Conservation (phyloP, 2,888 invertebrate species). For the Tubulanus polymorphus region DNA sequence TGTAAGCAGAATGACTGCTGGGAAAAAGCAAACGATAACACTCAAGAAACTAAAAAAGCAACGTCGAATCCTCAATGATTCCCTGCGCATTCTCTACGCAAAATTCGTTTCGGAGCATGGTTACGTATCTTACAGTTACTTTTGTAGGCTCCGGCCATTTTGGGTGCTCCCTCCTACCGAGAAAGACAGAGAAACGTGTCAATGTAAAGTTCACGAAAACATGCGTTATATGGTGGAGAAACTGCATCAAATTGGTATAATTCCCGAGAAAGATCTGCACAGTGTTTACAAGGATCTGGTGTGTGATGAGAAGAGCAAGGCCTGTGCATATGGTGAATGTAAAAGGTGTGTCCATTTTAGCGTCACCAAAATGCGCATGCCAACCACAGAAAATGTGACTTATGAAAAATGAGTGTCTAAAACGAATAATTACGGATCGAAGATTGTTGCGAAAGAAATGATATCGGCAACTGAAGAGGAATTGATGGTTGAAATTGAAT, state of each 20-base stretch:
- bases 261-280: slow-evolving; percentile 8
- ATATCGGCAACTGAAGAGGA: not conserved
- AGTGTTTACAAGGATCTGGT: not conserved
- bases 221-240: slow-evolving; percentile 11
- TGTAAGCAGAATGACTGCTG: too few relatives aligned
- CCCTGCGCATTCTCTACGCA: not conserved
- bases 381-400: not conserved
- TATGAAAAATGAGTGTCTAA: not conserved
- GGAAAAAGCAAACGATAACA: not conserved
- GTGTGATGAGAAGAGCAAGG: slow-evolving; percentile 7
- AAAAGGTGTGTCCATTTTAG: not conserved
- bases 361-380: not conserved
- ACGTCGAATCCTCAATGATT: not conserved
- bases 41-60: not conserved
- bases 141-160: slow-evolving; percentile 17
- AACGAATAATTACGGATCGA: not conserved
- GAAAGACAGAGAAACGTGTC: slow-evolving; percentile 19
- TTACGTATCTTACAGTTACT: slow-evolving; percentile 12
- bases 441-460: not conserved
- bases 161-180: slow-evolving; percentile 15
- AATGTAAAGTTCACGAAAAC: slow-evolving; percentile 17
- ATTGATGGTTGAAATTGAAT: slow-evolving; percentile 4
- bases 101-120: not conserved
- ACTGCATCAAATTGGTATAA: not conserved
- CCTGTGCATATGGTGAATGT: slow-evolving; percentile 13